Evolutionary conservation across 2,113 vertebrate genomes (phyloP).

Genomic region (Cygnus atratus): DNA sequence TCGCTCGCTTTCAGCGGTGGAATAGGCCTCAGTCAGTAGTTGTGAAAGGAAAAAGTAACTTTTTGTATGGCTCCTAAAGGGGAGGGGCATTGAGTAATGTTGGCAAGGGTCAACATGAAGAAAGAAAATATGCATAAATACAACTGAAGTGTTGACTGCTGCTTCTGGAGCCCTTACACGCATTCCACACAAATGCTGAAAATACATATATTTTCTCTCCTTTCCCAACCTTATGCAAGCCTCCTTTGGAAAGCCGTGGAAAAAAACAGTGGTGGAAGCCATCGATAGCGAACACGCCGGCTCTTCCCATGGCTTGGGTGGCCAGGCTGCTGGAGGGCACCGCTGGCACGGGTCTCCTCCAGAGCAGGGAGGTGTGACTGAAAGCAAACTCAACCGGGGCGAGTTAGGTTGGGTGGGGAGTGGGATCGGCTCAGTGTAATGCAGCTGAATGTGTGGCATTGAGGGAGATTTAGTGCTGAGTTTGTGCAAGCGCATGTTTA

Average conservation of each 20-base stretch:
- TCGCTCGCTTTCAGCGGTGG: slow-evolving; percentile 74
- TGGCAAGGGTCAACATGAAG: slow-evolving; percentile 49
- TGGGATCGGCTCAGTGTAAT: neutral
- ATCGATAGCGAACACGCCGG: neutral
- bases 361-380: neutral
- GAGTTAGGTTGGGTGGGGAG: neutral
- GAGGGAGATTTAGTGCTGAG: neutral
- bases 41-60: slow-evolving; percentile 67
- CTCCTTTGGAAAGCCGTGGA: neutral
- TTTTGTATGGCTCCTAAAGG: slow-evolving; percentile 37
- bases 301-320: no score
- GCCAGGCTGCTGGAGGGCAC: no score
- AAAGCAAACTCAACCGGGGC: neutral
- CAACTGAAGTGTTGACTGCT: slow-evolving; percentile 34
- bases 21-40: slow-evolving; percentile 76
- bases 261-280: neutral
- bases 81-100: slow-evolving; percentile 36
- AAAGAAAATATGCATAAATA: slow-evolving; percentile 36
- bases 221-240: neutral
- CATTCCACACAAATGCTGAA: slow-evolving; percentile 40
- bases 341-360: neutral
- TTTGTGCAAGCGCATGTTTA: neutral
- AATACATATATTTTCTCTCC: neutral
- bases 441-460: neutral
- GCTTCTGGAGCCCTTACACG: slow-evolving; percentile 35